phyloP scores from a whole-genome alignment of 1,140 invertebrate species.

The Alviniconcha marisindica region DNA sequence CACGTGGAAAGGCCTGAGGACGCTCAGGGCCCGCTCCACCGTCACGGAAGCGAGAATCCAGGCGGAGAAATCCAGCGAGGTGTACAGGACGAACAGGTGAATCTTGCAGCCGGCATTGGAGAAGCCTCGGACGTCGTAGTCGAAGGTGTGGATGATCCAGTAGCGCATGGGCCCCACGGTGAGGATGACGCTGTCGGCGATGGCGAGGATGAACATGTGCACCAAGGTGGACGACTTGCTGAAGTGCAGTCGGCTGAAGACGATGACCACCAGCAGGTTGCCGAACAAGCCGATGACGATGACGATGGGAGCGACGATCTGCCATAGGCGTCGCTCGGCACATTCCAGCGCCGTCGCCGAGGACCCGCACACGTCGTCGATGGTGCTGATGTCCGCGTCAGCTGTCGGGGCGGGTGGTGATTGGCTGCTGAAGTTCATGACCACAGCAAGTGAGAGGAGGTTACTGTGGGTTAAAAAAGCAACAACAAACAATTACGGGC shows the following conservation, averaged over 20 bases:
- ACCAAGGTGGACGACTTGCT: constrained; percentile 38
- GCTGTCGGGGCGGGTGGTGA: no score
- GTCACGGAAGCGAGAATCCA: constrained; percentile 68
- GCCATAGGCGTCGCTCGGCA: constrained; percentile 45
- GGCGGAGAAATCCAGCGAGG: constrained; percentile 61
- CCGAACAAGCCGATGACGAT: constrained; percentile 49
- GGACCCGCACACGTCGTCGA: background rate
- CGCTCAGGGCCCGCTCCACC: constrained; percentile 58
- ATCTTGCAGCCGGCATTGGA: constrained; percentile 54
- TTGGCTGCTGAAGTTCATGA: no score
- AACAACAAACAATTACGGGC: no score
- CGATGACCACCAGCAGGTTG: constrained; percentile 49
- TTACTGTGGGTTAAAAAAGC: no score
- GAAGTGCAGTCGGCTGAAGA: constrained; percentile 40
- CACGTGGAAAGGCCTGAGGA: constrained; percentile 55
- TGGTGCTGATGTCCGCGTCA: background rate
- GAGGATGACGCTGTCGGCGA: constrained; percentile 56
- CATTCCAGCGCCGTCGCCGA: background rate
- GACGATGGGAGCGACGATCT: constrained; percentile 44
- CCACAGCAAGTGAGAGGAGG: no score
- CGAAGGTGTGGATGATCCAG: constrained; percentile 52
- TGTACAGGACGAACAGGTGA: constrained; percentile 61
- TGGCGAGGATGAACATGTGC: constrained; percentile 50
- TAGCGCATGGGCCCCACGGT: constrained; percentile 54
- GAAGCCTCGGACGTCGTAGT: constrained; percentile 52